Percentiles rank a stretch among this genome's conserved stretches.
These are phyloP conservation scores for Orthosia incerta DNA, from an alignment of 2,888 invertebrate species.

Conservation along the genomic window DNA sequence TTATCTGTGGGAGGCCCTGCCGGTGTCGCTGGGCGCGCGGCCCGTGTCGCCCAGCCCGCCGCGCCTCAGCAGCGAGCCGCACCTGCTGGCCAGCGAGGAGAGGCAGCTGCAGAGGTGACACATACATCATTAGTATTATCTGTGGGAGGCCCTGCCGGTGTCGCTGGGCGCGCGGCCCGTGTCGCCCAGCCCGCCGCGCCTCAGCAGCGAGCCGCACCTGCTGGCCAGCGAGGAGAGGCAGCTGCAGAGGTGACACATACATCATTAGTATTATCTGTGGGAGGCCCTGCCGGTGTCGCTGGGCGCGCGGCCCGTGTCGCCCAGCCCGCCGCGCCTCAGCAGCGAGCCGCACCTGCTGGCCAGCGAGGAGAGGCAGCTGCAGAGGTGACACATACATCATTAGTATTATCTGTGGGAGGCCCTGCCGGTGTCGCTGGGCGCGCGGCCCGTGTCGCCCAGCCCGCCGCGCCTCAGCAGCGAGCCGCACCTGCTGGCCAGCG, in stretches of 20 bases:
- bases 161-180: slow-evolving; percentile 92
- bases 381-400: slow-evolving; percentile 94
- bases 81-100: slow-evolving; percentile 93
- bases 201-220: slow-evolving; percentile 77
- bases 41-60: slow-evolving; percentile 83
- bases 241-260: slow-evolving; percentile 94
- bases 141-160: slow-evolving; percentile 96
- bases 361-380: slow-evolving; percentile 95
- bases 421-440: slow-evolving; percentile 90
- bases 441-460: slow-evolving; percentile 91
- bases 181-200: slow-evolving; percentile 5
- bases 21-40: slow-evolving; percentile 91
- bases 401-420: slow-evolving; percentile 99
- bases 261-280: too few species aligned
- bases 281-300: slow-evolving; percentile 93
- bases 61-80: slow-evolving; percentile 74
- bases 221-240: slow-evolving; percentile 94
- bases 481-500: slow-evolving; percentile 90
- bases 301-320: slow-evolving; percentile 92
- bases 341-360: slow-evolving; percentile 86
- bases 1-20: slow-evolving; percentile 98
- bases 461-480: slow-evolving; percentile 64
- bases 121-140: too few species aligned
- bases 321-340: background rate
- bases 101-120: slow-evolving; percentile 95